Base-by-base conservation (phyloP, 2,113 vertebrate species). In the Osmerus mordax region DNA sequence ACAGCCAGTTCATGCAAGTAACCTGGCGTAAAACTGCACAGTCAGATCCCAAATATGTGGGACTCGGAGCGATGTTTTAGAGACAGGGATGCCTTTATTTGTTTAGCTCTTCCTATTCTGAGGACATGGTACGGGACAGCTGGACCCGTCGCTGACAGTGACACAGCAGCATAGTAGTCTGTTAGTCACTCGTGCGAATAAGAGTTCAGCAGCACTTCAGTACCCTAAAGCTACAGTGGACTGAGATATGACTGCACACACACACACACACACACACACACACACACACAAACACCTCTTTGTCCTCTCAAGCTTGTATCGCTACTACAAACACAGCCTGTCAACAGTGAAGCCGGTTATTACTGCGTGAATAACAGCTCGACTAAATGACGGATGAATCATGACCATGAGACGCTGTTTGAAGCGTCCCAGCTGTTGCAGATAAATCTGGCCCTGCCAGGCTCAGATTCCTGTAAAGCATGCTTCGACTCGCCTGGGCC, bases 11-110 rank as follows among this genome's bases (percentile, higher is more conserved):
- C 41, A 47, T 12, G 41, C 41, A 83, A 73, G 72, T 84, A 85
- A 87, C 81, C 85, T 68, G 70, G 25, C 56, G 65, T 59, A 69
- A 81, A 86, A 85, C 75, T 78, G 72, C 78, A 81, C 75, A 74
- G 79, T 83, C 72, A 86, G 36, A 78, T 82, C 76, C 77, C 79
- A 59, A 32, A 8, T 76, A 73, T 78, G 73, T 70, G 47, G 73
- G 51, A 21, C 8, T 8, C 70, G 9, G 72, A 14, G 8, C 64
- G 3, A 0, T 3, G 2, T n/a, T 9, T 28, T 9, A 7, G 16
- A 36, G 62, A 32, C 29, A 2, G 5, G 41, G 41, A 9, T 12
- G 41, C 9, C 41, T 12, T 47, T 12, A 47, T 2, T 12, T 47
- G 41, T 12, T 36, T 5, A 6, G 32, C 32, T 36, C 32, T 36